Base-by-base conservation (phyloP, 2,888 invertebrate genomes). In the Amblyjoppa proteus region DNA sequence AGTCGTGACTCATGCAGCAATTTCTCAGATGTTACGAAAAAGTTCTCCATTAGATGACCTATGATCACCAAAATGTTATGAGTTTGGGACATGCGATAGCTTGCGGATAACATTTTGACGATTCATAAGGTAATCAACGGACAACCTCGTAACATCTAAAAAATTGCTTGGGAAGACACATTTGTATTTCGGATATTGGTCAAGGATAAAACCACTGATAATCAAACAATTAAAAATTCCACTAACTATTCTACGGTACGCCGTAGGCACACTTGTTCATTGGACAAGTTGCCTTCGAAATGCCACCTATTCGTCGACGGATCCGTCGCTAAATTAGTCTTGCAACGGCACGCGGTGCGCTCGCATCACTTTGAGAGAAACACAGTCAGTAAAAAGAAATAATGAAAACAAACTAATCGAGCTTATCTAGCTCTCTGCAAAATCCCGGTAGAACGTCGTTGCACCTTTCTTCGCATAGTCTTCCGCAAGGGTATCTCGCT, bases 381-480 rank as follows among this genome's bases (percentile, higher is more conserved):
- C 16, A 49, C 4, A 34, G 28, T 69, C 66, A 45, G 9, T 64
- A 2, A 20, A 31, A 6, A 16, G 3, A 64, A 34, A 38, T 20
- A 20, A 20, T 20, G n/a, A 20, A 38, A 3, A 11, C 9, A 13
- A 31, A 13, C 20, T 68, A 41, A 38, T 49, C 45, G 68, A 45
- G 41, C 25, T 41, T 20, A n/a, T 61, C 80, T 34, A 71, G 11
- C 20, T 9, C 49, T 5, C 16, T 34, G 58, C 80, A 81, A 28
- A 5, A 31, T 5, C 4, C 41, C 6, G 73, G 58, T 11, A 41
- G 51, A 38, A 25, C 49, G 38, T 45, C 81, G n/a, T 84, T 81
- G 74, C 81, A 84, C 34, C 77, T 77, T 25, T 77, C 68, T 11
- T 84, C 84, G 78, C 84, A 85, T 28, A 41, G 16, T 28, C 4